Base-by-base conservation (phyloP, 2,797 vertebrate species). In the Alca torda region DNA sequence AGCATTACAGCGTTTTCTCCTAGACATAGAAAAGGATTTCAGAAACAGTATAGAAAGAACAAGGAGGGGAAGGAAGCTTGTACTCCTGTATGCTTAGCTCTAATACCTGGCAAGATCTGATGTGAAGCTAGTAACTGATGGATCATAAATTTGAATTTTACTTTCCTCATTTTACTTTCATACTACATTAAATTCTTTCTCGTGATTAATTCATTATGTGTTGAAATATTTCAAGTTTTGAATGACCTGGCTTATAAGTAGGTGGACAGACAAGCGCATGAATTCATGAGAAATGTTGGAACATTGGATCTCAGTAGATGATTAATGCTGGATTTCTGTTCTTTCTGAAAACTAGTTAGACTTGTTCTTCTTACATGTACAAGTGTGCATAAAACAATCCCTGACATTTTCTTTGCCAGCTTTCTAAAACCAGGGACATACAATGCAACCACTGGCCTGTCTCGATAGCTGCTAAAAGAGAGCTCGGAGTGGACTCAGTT, bases 291-390 rank as follows among this genome's bases (percentile, higher is more conserved):
- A 81, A 73, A 30, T 41, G 18, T 56, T 89, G 48, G 45, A 69
- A 70, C 30, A 11, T 8, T 50, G 11, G 48, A 39, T 90, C 83
- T 70, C 5, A 0, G 54, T 65, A 87, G 85, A 51, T 83, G 75
- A 90, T 94, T 90, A 93, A 61, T 94, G 59, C 43, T 92, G 79
- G 54, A 54, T 92, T 92, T 93, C 70, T 87, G 18, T 81, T 91
- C n/a, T 79, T 72, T 77, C 46, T 86, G 65, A 81, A 91, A 94
- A 89, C 86, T 67, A 70, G 94, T 76, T 89, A 75, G 68, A 91
- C 90, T 92, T 88, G 94, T 89, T 97, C 61, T 83, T 87, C 33
- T 81, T 87, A 31, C 5, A 1, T 51, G 24, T 51, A 56, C 72
- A 53, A 80, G 1, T 35, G 5, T 61, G 25, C 79, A 17, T 87